Base-by-base conservation (phyloP, 2,797 vertebrate species). In the Pangasius mekongensis region DNA sequence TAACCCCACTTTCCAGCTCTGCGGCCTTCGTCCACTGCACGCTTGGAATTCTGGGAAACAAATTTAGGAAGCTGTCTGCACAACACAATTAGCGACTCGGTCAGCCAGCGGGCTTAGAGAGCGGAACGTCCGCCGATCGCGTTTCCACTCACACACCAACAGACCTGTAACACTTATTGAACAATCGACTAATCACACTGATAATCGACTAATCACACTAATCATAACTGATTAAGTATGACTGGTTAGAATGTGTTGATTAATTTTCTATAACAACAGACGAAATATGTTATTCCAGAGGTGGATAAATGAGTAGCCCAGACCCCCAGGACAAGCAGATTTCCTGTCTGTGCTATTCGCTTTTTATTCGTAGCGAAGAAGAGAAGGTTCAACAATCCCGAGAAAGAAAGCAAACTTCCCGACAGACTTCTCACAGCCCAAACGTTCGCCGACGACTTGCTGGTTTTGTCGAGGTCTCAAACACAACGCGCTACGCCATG, bases 71-170 rank as follows among this genome's bases (percentile, higher is more conserved):
- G 88, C 81, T 54, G 54, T 71, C 90, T 83, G 78, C 86, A 80
- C 74, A 88, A 89, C 76, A 84, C 90, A 89, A 87, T 91, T 91
- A 91, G 69, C 86, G 85, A 76, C 86, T 77, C 1, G 33, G 47
- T 30, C 27, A 30, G 14, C 74, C 47, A 1, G 73, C 43, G 27
- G 43, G 11, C 52, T 60, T 39, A 22, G 56, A 60, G 47, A 56
- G 54, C 54, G 27, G 74, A 10, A n/a, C 71, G 54, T 66, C 83
- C 80, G 43, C 69, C 43, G 49, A 49, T 14, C 47, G 30, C 7
- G 14, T 83, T 76, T 64, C 56, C 24, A 11, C 58, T 82, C 62
- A 66, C 52, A 71, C 67, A 64, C 84, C 62, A 66, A 30, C 30
- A 80, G 54, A 78, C 11, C 22, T 3, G 14, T n/a, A 11, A 1